Evolutionary conservation across 1,140 invertebrate species (phyloP), one percentile per base, ranked within the genome.

Genomic region (Phymorhynchus buccinoides): DNA sequence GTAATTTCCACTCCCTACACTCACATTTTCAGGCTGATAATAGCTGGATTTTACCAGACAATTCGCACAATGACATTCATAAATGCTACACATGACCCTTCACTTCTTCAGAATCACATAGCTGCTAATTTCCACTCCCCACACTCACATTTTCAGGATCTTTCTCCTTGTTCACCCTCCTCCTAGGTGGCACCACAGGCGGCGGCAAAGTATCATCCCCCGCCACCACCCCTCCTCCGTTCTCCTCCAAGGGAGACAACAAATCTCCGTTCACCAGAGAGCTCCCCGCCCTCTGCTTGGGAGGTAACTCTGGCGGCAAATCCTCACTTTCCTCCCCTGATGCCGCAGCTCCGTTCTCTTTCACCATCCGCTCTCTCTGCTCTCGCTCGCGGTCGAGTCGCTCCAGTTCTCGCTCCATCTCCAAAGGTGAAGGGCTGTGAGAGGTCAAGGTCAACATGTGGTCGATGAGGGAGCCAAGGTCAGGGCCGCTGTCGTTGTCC

Each of bases 271-370:
- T 92, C 18, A 86, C 81, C 30, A 89, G 84, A 44, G 71, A 75
- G 52, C 42, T 83, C 44, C 81, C 82, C 42, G 81, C 85, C 52
- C 87, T 88, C 79, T 88, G 80, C 88, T 93, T 93, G 27, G 93
- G 91, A 39, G 92, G 91, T 35, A 93, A 84, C 32, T 86, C 89
- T 52, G 92, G 92, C 0, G 92, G 92, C 39, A 18, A 81, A 16
- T 90, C 89, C n/a, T 44, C 3, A 30, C 9, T 73, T 73, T 39
- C 62, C 41, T 42, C 62, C 39, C 62, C 37, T n/a, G n/a, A n/a
- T n/a, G n/a, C n/a, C 1, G 16, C 56, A 4, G 12, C 56, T 14
- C 41, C 81, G 41, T 16, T 41, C 9, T 68, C 80, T 22, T 12
- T 66, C 80, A 52, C 52, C 16, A 16, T 66, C 56, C 32, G 0